phyloP scores from a whole-genome alignment of 2,797 vertebrate species.

The Smutsia temminckii region DNA sequence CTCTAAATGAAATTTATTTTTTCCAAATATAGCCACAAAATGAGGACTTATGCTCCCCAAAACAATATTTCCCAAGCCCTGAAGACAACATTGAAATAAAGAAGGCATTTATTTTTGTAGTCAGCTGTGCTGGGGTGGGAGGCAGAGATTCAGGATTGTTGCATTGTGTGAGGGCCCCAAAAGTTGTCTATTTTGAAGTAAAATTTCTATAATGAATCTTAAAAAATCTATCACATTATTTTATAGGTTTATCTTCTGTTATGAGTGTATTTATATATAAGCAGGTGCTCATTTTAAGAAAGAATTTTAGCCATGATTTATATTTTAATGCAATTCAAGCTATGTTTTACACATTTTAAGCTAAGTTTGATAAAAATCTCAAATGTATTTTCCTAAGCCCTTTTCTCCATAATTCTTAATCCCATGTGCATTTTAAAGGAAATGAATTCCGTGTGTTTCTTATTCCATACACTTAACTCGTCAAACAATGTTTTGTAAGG shows the following conservation, averaged over 20 bases:
- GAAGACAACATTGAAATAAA: background rate
- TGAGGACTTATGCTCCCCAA: background rate
- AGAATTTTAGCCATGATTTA: conserved; percentile 12
- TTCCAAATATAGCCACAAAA: background rate
- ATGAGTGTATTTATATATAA: background rate
- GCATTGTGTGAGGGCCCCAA: too few species aligned
- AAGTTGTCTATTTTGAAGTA: background rate
- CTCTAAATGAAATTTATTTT: background rate
- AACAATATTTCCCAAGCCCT: background rate
- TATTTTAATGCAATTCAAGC: background rate
- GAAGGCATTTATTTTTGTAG: accelerated
- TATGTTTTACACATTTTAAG: conserved; percentile 59
- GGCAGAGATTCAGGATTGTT: accelerated
- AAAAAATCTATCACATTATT: background rate
- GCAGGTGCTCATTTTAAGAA: background rate
- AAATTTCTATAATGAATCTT: background rate
- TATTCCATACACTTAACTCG: conserved; percentile 74
- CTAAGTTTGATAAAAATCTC: conserved; percentile 61
- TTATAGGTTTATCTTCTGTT: background rate
- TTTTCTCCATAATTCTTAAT: conserved; percentile 72
- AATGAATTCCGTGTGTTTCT: conserved; percentile 78
- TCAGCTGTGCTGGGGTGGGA: accelerated
- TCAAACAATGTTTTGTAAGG: conserved; percentile 72
- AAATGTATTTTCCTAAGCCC: conserved; percentile 60
- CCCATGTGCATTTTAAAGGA: conserved; percentile 77